Conservation (phyloP, 2,113 vertebrate genomes). For the Scatophagus argus region DNA sequence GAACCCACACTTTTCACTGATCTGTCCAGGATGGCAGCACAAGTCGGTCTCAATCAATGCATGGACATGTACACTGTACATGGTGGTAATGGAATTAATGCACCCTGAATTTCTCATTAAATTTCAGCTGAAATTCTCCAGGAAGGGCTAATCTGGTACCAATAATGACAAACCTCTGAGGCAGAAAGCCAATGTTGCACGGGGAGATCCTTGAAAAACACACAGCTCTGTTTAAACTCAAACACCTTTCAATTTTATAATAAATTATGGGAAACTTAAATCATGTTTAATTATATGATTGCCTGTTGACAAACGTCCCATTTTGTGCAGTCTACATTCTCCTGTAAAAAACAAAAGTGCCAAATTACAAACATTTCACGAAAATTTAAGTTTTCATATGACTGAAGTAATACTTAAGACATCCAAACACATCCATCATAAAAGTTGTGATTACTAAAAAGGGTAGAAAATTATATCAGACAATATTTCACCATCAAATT, state of each 20-base stretch:
- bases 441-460: background rate
- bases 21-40: constrained; percentile 34
- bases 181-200: too few relatives aligned
- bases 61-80: background rate
- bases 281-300: background rate
- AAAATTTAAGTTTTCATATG: too few relatives aligned
- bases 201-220: too few relatives aligned
- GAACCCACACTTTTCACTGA: constrained; percentile 52
- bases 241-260: background rate
- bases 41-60: constrained; percentile 44
- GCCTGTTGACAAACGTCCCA: background rate
- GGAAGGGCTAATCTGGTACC: too few relatives aligned
- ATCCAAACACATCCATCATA: background rate
- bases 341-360: background rate
- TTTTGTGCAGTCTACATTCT: background rate
- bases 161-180: background rate
- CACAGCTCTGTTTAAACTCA: background rate
- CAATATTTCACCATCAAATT: background rate
- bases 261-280: background rate
- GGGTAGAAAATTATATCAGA: too few relatives aligned
- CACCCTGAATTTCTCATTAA: background rate
- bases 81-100: background rate
- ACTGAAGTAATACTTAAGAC: too few relatives aligned
- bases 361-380: background rate
- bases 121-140: background rate